These are phyloP conservation scores for Oceanodroma tethys DNA, from an alignment of 2,113 vertebrate genomes.

Conservation along the genomic window DNA sequence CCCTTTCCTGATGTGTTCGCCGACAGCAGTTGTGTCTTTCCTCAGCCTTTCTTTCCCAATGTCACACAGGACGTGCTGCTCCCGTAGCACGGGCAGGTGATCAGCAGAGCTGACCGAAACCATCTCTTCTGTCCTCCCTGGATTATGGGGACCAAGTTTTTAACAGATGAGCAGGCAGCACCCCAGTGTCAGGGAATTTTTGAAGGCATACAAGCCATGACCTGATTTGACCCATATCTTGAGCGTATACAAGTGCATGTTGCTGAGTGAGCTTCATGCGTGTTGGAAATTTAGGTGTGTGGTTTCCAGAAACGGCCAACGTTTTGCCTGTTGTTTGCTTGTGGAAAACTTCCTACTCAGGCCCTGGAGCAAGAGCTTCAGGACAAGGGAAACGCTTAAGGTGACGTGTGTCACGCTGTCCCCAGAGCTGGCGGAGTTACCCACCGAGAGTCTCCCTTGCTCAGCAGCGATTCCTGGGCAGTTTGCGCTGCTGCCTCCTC, in stretches of 20 bases:
- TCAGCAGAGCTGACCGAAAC: background rate
- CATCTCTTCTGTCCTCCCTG: fast-evolving
- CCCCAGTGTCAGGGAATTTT: background rate
- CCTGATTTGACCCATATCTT: background rate
- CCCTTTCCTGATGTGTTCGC: background rate
- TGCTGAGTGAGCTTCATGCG: background rate
- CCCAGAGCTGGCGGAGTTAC: background rate
- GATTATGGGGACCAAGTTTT: fast-evolving
- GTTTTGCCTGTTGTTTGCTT: background rate
- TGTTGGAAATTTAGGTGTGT: background rate
- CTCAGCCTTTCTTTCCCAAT: background rate
- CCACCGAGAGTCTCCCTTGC: background rate
- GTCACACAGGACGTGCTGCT: background rate
- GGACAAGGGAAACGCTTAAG: too few relatives aligned
- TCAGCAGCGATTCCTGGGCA: background rate
- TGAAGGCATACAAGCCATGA: background rate
- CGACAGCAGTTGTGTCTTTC: background rate
- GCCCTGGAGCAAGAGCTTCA: background rate
- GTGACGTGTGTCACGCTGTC: fast-evolving
- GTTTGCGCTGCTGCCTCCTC: background rate
- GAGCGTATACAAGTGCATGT: background rate
- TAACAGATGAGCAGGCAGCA: background rate
- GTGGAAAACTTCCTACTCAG: fast-evolving
- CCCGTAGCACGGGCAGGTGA: fast-evolving
- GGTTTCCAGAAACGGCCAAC: background rate